Evolutionary conservation across 2,113 vertebrate genomes (phyloP), one percentile per base, ranked within the genome.

Genomic region (Brachirus orientalis): DNA sequence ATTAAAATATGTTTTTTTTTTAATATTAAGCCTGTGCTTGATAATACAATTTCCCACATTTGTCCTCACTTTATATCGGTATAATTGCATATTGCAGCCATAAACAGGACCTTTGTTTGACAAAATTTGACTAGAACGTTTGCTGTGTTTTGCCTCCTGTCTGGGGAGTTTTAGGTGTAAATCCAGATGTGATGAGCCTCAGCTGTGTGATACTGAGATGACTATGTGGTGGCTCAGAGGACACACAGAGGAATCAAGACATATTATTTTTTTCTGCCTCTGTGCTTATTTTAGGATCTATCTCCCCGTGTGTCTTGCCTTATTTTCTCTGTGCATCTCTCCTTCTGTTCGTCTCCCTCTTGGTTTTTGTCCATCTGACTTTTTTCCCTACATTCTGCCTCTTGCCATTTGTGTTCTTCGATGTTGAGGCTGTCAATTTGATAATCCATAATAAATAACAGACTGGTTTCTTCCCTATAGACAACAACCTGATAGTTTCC

Each of bases 361-460:
- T 55, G 17, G 44, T 35, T 28, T 41, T 48, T 69, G 43, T 78
- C 51, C 28, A 8, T 68, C 54, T 54, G 11, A 20, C 59, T 77
- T 58, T 72, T 36, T 78, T 73, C 38, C 69, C 67, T 40, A 35
- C 60, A 44, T 58, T 63, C 57, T 63, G 53, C 63, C 58, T 72
- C 64, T 75, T 38, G 40, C 59, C 67, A 63, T 64, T 52, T 20
- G 41, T 67, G 51, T 68, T 75, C 55, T 44, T 64, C 72, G 67
- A 79, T 85, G 59, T 59, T 55, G 52, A 68, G 54, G 66, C 63
- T 72, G 82, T 82, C 87, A 89, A 91, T 91, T 85, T 83, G 63
- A 80, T 90, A 88, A 91, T 83, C 83, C 73, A 55, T 67, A 48
- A 79, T 87, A 83, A 9, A 88, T 88, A 88, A 63, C 68, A 17